Percentiles rank a stretch among this genome's conserved stretches.
Conservation (phyloP, 2,888 invertebrate genomes). For the Antheraea assamensis region DNA sequence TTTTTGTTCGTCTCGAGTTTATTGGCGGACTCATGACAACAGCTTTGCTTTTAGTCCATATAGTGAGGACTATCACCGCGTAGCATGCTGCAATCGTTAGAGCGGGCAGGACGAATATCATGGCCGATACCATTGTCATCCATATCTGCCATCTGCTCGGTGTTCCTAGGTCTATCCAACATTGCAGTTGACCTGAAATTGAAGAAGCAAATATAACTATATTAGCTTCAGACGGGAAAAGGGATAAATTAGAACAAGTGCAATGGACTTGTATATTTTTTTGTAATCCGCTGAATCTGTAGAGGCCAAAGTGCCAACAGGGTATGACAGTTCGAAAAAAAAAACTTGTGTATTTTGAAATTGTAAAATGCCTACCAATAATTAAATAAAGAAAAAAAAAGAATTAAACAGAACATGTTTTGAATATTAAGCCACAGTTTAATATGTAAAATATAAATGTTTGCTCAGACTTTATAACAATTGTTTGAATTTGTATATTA, state of each 20-base stretch:
- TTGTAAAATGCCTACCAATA: no score
- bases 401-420: background rate
- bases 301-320: no score
- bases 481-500: background rate
- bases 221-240: background rate
- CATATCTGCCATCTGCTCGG: slow-evolving; percentile 93
- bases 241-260: no score
- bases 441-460: no score
- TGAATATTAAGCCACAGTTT: no score
- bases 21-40: slow-evolving; percentile 82
- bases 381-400: no score
- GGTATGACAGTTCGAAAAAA: no score
- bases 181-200: slow-evolving; percentile 86
- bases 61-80: slow-evolving; percentile 94
- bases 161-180: slow-evolving; percentile 93
- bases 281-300: no score
- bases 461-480: background rate
- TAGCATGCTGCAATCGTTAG: slow-evolving; percentile 95
- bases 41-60: slow-evolving; percentile 92
- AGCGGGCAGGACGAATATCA: slow-evolving; percentile 93
- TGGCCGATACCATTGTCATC: slow-evolving; percentile 91
- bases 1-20: slow-evolving; percentile 70
- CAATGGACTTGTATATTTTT: no score
- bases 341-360: no score
- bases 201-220: background rate